These are phyloP conservation scores for Nemotelus nigrinus DNA, from an alignment of 2,888 invertebrate species.

Conservation along the genomic window DNA sequence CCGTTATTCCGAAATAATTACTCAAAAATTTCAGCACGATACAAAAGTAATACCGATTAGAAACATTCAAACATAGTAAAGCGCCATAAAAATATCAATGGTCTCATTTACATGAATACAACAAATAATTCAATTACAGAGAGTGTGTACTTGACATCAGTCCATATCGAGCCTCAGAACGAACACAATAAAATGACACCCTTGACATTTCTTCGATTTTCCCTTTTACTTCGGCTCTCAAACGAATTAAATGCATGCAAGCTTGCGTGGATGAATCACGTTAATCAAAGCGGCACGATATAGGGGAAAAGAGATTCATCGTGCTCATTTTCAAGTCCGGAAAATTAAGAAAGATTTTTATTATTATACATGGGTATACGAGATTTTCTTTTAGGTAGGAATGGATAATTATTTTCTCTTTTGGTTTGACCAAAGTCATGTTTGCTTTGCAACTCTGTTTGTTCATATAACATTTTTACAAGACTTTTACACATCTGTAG, in stretches of 20 bases:
- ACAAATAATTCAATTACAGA: not conserved
- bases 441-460: slow-evolving; percentile 22
- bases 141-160: not conserved
- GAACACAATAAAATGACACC: not conserved
- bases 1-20: no score
- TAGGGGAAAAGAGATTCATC: not conserved
- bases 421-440: slow-evolving; percentile 6
- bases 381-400: not conserved
- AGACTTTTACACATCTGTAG: slow-evolving; percentile 52
- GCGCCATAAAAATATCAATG: no score
- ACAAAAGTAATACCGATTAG: no score
- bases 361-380: not conserved
- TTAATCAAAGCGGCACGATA: not conserved
- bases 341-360: no score
- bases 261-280: slow-evolving; percentile 5
- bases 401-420: not conserved
- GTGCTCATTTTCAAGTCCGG: not conserved
- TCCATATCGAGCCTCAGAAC: not conserved
- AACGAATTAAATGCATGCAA: slow-evolving; percentile 17
- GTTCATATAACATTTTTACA: slow-evolving; percentile 33
- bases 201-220: slow-evolving; percentile 11
- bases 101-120: not conserved
- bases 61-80: no score
- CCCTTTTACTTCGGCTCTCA: not conserved
- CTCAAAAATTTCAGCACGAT: no score